A percentile compares a stretch with the other conserved stretches of the same genome.
Conservation (phyloP, 2,888 invertebrate genomes). For the Drosophila merina region DNA sequence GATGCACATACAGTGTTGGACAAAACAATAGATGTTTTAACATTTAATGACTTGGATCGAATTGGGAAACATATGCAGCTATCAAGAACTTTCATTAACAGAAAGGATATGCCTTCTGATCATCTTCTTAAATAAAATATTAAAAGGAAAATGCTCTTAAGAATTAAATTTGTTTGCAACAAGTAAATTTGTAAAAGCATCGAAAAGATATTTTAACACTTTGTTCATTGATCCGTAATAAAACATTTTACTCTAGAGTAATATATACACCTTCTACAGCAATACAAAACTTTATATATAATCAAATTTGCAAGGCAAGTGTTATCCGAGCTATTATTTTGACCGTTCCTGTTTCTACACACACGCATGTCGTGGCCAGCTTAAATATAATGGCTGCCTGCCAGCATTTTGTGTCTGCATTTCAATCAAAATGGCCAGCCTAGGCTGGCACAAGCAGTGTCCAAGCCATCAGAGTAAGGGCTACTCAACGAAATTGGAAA, state of each 20-base stretch:
- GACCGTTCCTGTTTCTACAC: neutral
- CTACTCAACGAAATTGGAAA: slow-evolving; percentile 77
- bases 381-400: slow-evolving; percentile 76
- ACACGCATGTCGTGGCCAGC: slow-evolving; percentile 61
- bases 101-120: too few species aligned
- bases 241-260: too few species aligned
- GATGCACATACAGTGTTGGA: slow-evolving; percentile 22
- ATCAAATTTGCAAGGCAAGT: neutral
- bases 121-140: too few species aligned
- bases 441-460: slow-evolving; percentile 34
- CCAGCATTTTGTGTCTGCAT: slow-evolving; percentile 72
- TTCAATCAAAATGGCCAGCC: slow-evolving; percentile 69
- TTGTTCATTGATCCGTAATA: too few species aligned
- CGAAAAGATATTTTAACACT: too few species aligned
- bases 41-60: too few species aligned
- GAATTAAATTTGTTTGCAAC: too few species aligned
- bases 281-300: neutral
- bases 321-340: neutral
- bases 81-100: too few species aligned
- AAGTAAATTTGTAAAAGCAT: too few species aligned
- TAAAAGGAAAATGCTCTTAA: too few species aligned
- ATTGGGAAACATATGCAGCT: too few species aligned
- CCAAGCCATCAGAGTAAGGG: slow-evolving; percentile 47
- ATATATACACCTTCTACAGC: too few species aligned
- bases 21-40: neutral